These are phyloP conservation scores for Typhlichthys eigenmanni DNA, from an alignment of 2,797 vertebrate species.

Conservation along the genomic window DNA sequence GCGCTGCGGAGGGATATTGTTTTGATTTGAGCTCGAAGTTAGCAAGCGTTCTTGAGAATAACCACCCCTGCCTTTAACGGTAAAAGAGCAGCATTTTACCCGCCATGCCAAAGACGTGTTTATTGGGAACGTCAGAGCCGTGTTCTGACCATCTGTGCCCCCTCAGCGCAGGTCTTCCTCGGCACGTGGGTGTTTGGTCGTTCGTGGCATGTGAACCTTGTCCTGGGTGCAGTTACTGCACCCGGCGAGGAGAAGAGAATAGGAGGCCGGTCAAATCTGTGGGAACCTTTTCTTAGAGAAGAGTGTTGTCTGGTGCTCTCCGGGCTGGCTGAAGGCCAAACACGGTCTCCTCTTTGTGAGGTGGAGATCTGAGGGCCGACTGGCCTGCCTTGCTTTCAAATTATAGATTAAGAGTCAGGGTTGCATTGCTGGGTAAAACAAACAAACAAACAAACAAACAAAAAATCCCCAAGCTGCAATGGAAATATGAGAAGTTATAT, in stretches of 20 bases:
- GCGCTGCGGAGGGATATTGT: no score
- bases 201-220: constrained; percentile 51
- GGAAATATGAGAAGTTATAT: constrained; percentile 19
- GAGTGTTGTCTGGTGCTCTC: constrained; percentile 49
- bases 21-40: no score
- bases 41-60: no score
- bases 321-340: constrained; percentile 42
- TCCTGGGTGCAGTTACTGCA: constrained; percentile 41
- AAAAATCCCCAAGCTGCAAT: constrained; percentile 1
- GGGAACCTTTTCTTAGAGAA: constrained; percentile 5
- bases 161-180: constrained; percentile 53
- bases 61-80: no score
- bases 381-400: constrained; percentile 26
- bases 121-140: constrained; percentile 22
- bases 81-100: constrained; percentile 25
- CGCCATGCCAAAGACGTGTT: constrained; percentile 11
- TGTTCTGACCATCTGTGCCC: constrained; percentile 51
- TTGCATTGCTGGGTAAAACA: constrained; percentile 13
- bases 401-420: constrained; percentile 23
- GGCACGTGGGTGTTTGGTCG: constrained; percentile 54
- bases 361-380: constrained; percentile 25
- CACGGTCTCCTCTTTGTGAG: constrained; percentile 43
- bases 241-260: constrained; percentile 39
- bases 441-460: background rate
- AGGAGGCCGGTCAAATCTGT: constrained; percentile 36